Evolutionary conservation across 2,113 vertebrate species (phyloP).

Genomic region (Variabilichromis moorii): DNA sequence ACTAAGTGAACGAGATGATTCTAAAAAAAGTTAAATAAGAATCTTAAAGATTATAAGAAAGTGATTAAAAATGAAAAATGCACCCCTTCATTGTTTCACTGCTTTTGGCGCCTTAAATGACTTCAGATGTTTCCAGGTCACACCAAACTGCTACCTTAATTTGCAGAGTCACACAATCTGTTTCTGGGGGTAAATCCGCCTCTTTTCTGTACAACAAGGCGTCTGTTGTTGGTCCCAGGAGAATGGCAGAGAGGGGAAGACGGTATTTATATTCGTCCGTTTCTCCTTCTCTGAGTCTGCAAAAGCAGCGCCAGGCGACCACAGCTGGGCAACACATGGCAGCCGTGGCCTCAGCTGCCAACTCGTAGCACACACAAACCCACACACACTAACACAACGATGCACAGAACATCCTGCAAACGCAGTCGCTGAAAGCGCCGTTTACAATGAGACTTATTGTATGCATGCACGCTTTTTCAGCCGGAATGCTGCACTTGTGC

Average conservation of each 20-base stretch:
- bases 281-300: neutral
- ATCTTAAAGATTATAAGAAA: neutral
- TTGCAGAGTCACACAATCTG: neutral
- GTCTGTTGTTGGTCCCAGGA: slow-evolving; percentile 10
- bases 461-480: neutral
- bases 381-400: neutral
- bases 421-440: neutral
- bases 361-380: neutral
- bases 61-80: neutral
- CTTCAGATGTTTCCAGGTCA: neutral
- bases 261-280: slow-evolving; percentile 42
- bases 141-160: neutral
- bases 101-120: neutral
- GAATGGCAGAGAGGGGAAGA: slow-evolving; percentile 21
- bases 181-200: neutral
- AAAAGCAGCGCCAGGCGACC: slow-evolving; percentile 2
- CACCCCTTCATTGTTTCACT: neutral
- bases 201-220: neutral
- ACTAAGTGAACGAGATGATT: accelerated
- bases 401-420: neutral
- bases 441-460: neutral
- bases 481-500: neutral
- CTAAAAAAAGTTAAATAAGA: neutral
- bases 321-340: slow-evolving; percentile 67
- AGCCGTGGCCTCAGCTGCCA: slow-evolving; percentile 19